A percentile compares a stretch with the other conserved stretches of the same genome.
Conservation (phyloP, 37 sponge, comb jelly and placozoan genomes). For the Dysidea cf. avara region DNA sequence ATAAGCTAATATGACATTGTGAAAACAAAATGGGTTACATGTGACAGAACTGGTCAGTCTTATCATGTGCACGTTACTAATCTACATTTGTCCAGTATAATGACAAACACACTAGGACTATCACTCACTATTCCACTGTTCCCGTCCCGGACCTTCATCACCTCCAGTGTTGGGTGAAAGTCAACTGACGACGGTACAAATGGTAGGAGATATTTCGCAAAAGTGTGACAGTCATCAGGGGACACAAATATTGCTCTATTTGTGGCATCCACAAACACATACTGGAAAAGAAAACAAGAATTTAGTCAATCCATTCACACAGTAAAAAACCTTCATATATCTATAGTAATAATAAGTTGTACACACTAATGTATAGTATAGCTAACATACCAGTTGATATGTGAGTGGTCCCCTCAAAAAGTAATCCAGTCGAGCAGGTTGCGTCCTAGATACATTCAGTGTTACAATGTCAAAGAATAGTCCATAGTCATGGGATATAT, state of each 20-base stretch:
- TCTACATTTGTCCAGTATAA: too few relatives aligned
- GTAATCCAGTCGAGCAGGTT: background rate
- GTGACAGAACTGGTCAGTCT: too few relatives aligned
- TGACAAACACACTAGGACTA: too few relatives aligned
- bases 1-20: too few relatives aligned
- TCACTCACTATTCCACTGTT: too few relatives aligned
- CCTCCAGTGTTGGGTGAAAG: too few relatives aligned
- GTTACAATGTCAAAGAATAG: constrained; percentile 9
- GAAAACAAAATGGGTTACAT: too few relatives aligned
- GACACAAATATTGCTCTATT: background rate
- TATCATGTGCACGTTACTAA: too few relatives aligned
- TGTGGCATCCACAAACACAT: constrained; percentile 3
- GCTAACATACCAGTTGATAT: background rate
- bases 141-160: too few relatives aligned
- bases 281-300: background rate
- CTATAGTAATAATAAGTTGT: background rate
- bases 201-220: background rate
- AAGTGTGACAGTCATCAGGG: background rate
- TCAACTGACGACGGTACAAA: background rate
- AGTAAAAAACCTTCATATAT: background rate
- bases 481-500: constrained; percentile 60
- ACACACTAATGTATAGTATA: background rate
- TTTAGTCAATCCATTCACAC: too few relatives aligned
- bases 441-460: too few relatives aligned
- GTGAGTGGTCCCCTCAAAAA: constrained; percentile 7